A percentile compares a stretch with the other conserved stretches of the same genome.
These are phyloP conservation scores for Lycocerus yunnanus DNA, from an alignment of 2,888 invertebrate genomes.

Conservation along the genomic window DNA sequence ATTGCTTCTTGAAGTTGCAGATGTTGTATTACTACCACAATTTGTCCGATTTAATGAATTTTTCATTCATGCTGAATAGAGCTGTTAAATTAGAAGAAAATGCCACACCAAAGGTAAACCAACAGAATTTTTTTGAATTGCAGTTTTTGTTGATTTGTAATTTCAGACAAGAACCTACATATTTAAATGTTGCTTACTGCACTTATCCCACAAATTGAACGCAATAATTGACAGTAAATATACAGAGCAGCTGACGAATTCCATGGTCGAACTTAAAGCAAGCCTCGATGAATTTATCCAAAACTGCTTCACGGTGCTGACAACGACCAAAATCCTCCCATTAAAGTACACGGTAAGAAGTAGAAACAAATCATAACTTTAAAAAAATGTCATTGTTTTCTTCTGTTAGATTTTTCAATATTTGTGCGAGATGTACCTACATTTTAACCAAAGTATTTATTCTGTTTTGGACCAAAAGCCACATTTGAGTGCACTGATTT, in stretches of 20 bases:
- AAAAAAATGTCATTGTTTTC: neutral
- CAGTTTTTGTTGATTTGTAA: neutral
- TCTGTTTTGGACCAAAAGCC: neutral
- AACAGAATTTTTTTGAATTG: neutral
- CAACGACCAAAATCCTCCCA: neutral
- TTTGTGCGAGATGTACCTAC: neutral
- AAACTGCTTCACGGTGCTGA: neutral
- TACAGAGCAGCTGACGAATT: neutral
- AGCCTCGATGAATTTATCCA: neutral
- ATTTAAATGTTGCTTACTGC: neutral
- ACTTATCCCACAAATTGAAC: neutral
- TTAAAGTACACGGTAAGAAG: neutral
- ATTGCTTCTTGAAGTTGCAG: neutral
- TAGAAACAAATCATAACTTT: neutral
- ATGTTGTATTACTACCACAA: neutral
- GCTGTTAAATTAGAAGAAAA: neutral
- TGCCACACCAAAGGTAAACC: neutral
- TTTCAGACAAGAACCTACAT: neutral
- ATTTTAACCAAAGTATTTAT: neutral
- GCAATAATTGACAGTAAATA: neutral
- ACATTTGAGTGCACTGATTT: neutral
- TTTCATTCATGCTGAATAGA: neutral
- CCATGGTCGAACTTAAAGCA: neutral
- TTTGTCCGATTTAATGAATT: neutral
- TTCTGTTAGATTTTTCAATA: neutral